Evolutionary conservation across 2,113 vertebrate species (phyloP).

Genomic region (Odontophorus gujanensis): DNA sequence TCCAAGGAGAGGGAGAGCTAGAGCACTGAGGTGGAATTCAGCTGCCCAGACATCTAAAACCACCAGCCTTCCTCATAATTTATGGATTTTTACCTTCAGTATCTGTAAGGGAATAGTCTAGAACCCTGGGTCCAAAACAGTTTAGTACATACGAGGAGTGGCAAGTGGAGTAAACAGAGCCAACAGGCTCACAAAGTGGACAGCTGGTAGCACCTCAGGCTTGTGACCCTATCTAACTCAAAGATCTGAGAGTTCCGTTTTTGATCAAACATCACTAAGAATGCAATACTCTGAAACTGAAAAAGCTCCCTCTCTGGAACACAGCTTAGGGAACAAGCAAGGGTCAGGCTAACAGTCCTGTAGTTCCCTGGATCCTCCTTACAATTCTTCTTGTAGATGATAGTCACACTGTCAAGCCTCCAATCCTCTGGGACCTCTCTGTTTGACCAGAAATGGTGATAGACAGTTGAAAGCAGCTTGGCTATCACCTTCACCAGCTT

Average conservation of each 20-base stretch:
- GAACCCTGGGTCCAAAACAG: neutral
- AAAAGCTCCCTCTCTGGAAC: neutral
- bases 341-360: neutral
- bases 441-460: too few relatives aligned
- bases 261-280: neutral
- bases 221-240: neutral
- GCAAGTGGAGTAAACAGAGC: neutral
- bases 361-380: too few relatives aligned
- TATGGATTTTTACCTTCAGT: neutral
- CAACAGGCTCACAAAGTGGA: neutral
- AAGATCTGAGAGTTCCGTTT: neutral
- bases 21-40: neutral
- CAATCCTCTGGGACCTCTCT: too few relatives aligned
- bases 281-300: neutral
- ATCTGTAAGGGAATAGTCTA: neutral
- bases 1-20: neutral
- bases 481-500: too few relatives aligned
- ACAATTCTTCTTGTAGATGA: too few relatives aligned
- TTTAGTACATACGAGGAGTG: neutral
- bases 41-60: neutral
- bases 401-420: neutral
- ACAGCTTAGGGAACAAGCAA: neutral
- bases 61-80: neutral
- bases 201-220: neutral
- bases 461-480: too few relatives aligned